These are phyloP conservation scores for Papilio xuthus DNA, from an alignment of 1,140 invertebrate species.

Conservation along the genomic window DNA sequence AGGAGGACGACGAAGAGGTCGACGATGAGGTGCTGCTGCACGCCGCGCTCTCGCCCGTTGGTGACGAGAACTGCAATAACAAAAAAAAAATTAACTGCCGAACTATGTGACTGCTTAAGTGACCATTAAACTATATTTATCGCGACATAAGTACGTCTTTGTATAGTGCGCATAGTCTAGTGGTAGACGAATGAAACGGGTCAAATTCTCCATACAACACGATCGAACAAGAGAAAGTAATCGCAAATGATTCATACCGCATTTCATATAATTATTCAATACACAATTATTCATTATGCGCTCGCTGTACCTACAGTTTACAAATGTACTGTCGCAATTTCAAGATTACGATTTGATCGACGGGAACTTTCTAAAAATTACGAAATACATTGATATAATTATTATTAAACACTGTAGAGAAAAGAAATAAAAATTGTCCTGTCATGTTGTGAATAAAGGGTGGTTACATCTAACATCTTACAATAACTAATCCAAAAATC, in stretches of 20 bases:
- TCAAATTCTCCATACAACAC: conserved; percentile 9
- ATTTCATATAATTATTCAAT: conserved; percentile 23
- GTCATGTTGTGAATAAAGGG: too few relatives aligned
- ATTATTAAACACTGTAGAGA: background rate
- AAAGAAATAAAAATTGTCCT: too few relatives aligned
- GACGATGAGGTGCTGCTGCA: conserved; percentile 73
- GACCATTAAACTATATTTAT: background rate
- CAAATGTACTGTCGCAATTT: conserved; percentile 14
- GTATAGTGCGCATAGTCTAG: background rate
- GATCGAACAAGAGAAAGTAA: conserved; percentile 19
- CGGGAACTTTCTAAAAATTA: background rate
- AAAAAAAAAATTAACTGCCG: background rate
- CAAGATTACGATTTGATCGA: background rate
- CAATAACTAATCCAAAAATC: background rate
- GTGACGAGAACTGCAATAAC: conserved; percentile 65
- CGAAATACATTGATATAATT: background rate
- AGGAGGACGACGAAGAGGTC: conserved; percentile 72
- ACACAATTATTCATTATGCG: conserved; percentile 17
- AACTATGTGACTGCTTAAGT: background rate
- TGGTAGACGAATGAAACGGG: background rate
- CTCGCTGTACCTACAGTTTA: background rate
- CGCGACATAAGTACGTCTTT: background rate
- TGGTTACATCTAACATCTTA: background rate
- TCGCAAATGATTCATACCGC: conserved; percentile 14
- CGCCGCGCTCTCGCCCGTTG: conserved; percentile 61